These are phyloP conservation scores for Scelioninae gen. 1 DNA, from an alignment of 2,888 invertebrate genomes.

Conservation along the genomic window DNA sequence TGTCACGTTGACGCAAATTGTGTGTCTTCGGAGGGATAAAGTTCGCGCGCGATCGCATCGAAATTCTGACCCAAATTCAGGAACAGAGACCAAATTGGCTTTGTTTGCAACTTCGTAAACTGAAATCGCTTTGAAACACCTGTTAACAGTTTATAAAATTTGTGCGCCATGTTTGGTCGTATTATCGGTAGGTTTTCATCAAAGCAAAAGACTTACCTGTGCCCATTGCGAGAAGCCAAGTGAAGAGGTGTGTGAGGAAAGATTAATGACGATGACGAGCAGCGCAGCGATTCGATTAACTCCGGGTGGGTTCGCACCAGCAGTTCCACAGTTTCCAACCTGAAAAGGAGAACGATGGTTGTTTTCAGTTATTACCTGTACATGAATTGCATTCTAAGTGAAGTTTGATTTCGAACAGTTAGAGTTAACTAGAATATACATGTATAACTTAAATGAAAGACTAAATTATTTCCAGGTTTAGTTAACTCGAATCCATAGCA, in stretches of 20 bases:
- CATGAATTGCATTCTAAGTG: too few relatives aligned
- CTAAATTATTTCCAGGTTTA: too few relatives aligned
- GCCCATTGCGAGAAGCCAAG: conserved; percentile 96
- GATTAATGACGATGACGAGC: conserved; percentile 84
- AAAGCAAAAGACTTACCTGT: conserved; percentile 87
- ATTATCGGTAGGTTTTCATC: conserved; percentile 7
- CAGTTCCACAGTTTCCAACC: conserved; percentile 94
- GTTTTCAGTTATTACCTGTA: conserved; percentile 15
- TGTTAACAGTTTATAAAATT: conserved; percentile 44
- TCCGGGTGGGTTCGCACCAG: conserved; percentile 93
- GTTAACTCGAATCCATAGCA: too few relatives aligned
- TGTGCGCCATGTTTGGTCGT: conserved; percentile 3
- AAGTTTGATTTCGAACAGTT: too few relatives aligned
- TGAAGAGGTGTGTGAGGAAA: conserved; percentile 95
- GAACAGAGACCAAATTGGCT: conserved; percentile 38
- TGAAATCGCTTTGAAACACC: conserved; percentile 23
- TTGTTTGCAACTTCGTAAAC: conserved; percentile 29
- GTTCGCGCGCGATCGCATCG: conserved; percentile 17
- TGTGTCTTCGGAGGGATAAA: conserved; percentile 20
- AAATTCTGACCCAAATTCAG: conserved; percentile 31
- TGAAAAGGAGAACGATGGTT: conserved; percentile 78
- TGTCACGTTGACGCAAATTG: conserved; percentile 21
- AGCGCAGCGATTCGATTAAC: conserved; percentile 90
- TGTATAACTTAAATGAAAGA: too few relatives aligned
- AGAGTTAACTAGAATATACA: too few relatives aligned